Conservation (phyloP, 2,113 vertebrate species). For the Brienomyrus brachyistius region DNA sequence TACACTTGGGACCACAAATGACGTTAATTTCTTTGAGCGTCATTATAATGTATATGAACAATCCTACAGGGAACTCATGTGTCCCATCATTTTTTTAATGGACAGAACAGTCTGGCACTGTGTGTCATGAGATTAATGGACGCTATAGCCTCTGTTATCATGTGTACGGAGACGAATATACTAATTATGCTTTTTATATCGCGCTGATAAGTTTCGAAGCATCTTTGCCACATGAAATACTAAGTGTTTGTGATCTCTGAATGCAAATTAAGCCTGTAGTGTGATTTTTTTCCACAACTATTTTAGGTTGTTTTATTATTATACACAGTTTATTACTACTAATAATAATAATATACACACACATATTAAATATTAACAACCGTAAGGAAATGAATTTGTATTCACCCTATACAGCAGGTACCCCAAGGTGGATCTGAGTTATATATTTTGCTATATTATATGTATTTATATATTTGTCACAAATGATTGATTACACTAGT, state of each 20-base stretch:
- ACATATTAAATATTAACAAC: neutral
- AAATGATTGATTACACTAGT: neutral
- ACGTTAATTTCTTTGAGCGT: neutral
- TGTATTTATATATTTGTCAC: neutral
- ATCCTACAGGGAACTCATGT: neutral
- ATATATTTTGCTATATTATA: neutral
- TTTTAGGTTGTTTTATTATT: neutral
- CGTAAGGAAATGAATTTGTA: neutral
- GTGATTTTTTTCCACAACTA: neutral
- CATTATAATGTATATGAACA: neutral
- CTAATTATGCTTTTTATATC: neutral
- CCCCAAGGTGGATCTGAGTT: neutral
- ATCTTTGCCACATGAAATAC: neutral
- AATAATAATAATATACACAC: too few species aligned
- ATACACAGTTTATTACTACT: neutral
- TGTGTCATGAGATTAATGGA: neutral
- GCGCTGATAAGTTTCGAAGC: neutral
- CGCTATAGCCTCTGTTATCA: neutral
- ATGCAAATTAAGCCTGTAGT: neutral
- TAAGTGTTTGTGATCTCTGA: neutral
- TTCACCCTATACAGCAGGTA: neutral
- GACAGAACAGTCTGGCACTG: neutral
- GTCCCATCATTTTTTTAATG: neutral
- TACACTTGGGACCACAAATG: neutral
- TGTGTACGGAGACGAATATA: neutral